A percentile compares a stretch with the other conserved stretches of the same genome.
Conservation (phyloP, 2,888 invertebrate species). For the Apoderus coryli region DNA sequence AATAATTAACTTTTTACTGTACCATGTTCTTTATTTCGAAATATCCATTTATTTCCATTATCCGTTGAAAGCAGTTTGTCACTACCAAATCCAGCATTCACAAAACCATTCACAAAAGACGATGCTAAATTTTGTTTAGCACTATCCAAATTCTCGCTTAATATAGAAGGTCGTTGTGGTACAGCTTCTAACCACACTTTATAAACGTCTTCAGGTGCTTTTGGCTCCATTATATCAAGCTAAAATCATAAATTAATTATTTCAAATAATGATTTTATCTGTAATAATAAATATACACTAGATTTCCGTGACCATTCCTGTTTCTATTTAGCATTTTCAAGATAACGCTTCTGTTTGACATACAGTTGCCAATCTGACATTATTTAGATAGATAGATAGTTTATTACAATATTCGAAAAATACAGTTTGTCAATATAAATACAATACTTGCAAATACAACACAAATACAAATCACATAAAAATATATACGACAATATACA, state of each 20-base stretch:
- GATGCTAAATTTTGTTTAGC: slow-evolving; percentile 93
- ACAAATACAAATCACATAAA: too few species aligned
- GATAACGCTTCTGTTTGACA: too few species aligned
- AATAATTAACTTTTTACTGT: neutral
- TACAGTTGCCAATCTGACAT: too few species aligned
- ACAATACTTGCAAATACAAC: too few species aligned
- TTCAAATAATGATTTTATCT: too few species aligned
- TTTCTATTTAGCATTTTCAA: too few species aligned
- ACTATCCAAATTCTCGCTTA: slow-evolving; percentile 67
- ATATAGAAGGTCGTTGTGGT: slow-evolving; percentile 52
- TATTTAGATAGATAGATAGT: too few species aligned
- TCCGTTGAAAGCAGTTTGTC: slow-evolving; percentile 90
- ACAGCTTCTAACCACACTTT: slow-evolving; percentile 87
- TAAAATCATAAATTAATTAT: slow-evolving; percentile 28
- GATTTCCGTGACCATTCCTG: too few species aligned
- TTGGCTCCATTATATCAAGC: slow-evolving; percentile 98
- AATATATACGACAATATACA: too few species aligned
- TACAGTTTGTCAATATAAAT: too few species aligned
- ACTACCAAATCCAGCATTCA: slow-evolving; percentile 93
- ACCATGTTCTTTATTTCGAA: slow-evolving; percentile 14
- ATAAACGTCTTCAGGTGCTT: slow-evolving; percentile 97
- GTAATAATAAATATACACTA: slow-evolving; percentile 10
- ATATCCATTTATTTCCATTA: slow-evolving; percentile 31
- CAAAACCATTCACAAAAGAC: slow-evolving; percentile 97
- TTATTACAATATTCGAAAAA: too few species aligned